A percentile compares a stretch with the other conserved stretches of the same genome.
phyloP scores from a whole-genome alignment of 2,888 invertebrate genomes.

The Nephrotoma appendiculata region DNA sequence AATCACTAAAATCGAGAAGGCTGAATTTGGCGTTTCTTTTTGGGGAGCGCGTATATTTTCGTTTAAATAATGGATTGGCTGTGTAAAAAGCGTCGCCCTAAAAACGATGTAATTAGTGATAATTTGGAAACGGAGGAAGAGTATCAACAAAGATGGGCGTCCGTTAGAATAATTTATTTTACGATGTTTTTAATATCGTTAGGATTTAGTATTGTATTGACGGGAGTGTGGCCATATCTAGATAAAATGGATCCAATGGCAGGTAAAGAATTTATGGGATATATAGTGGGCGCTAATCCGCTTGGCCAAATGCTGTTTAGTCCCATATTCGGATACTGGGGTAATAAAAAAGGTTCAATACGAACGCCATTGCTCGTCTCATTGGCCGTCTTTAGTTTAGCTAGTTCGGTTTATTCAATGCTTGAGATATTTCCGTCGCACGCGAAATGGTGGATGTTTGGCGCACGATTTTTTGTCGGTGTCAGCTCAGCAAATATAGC shows the following conservation, averaged over 20 bases:
- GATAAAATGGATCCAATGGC: constrained; percentile 69
- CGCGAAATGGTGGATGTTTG: constrained; percentile 56
- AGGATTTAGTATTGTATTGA: constrained; percentile 74
- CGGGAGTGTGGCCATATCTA: constrained; percentile 79
- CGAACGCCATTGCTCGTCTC: constrained; percentile 57
- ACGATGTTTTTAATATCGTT: constrained; percentile 83
- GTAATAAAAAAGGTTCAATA: constrained; percentile 56
- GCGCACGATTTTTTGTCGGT: constrained; percentile 64
- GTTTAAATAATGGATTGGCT: neutral
- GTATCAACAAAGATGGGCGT: constrained; percentile 57
- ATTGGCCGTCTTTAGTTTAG: constrained; percentile 52
- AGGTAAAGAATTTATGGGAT: constrained; percentile 69
- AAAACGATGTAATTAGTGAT: constrained; percentile 21
- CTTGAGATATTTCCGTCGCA: constrained; percentile 53
- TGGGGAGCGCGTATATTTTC: neutral
- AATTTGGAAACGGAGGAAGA: constrained; percentile 52
- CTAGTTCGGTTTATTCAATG: constrained; percentile 60
- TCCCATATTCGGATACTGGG: constrained; percentile 73
- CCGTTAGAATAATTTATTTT: constrained; percentile 69
- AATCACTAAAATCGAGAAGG: neutral
- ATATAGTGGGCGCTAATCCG: constrained; percentile 74
- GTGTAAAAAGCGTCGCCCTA: neutral
- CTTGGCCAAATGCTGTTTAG: constrained; percentile 77
- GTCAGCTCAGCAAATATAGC: constrained; percentile 76
- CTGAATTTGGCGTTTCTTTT: neutral